These are phyloP conservation scores for Apamea crenata DNA, from an alignment of 2,888 invertebrate species.

Conservation along the genomic window DNA sequence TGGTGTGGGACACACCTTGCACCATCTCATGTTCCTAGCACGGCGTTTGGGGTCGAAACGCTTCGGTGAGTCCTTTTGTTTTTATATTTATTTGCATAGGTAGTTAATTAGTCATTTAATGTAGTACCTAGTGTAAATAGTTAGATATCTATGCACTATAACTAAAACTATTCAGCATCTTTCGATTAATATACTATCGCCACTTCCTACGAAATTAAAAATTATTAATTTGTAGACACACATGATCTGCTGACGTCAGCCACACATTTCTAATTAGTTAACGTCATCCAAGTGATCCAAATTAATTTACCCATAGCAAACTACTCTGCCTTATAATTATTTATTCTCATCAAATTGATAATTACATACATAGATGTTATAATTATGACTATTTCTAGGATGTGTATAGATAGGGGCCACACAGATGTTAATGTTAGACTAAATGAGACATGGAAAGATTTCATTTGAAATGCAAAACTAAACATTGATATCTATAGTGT, in stretches of 20 bases:
- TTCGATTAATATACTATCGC: background rate
- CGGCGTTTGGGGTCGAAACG: too few species aligned
- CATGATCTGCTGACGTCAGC: slow-evolving; percentile 14
- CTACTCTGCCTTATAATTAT: slow-evolving; percentile 64
- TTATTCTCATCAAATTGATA: slow-evolving; percentile 64
- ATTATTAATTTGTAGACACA: slow-evolving; percentile 38
- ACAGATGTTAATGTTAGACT: slow-evolving; percentile 30
- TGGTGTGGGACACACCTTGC: too few species aligned
- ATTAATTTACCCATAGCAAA: slow-evolving; percentile 46
- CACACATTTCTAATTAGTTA: slow-evolving; percentile 50
- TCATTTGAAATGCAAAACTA: background rate
- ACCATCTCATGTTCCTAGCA: too few species aligned
- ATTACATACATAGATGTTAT: slow-evolving; percentile 59
- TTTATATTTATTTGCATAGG: background rate
- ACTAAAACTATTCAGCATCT: background rate
- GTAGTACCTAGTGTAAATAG: too few species aligned
- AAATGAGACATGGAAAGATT: slow-evolving; percentile 30
- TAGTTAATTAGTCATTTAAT: background rate
- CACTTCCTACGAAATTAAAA: background rate
- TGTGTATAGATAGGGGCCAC: slow-evolving; percentile 41
- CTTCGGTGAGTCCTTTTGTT: too few species aligned
- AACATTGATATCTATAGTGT: background rate
- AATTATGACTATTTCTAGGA: slow-evolving; percentile 54
- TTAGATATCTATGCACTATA: too few species aligned
- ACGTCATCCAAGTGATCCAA: slow-evolving; percentile 46